phyloP scores from a whole-genome alignment of 2,797 vertebrate species.

The Takifugu ocellatus region DNA sequence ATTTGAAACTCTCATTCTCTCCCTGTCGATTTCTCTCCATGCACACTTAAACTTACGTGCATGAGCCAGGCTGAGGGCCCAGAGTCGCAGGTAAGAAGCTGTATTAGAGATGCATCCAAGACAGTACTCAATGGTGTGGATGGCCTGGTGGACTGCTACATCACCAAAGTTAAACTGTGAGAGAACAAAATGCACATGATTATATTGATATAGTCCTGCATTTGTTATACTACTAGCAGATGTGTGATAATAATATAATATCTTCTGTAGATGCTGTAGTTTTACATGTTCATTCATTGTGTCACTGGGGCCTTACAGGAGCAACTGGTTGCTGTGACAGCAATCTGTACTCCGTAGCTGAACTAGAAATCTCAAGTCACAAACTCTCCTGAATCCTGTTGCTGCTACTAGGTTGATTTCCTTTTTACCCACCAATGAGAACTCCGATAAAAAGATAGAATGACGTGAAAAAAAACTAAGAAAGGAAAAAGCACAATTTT shows the following conservation, averaged over 20 bases:
- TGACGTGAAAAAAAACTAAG: not conserved
- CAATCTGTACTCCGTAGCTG: too few species aligned
- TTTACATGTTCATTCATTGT: too few species aligned
- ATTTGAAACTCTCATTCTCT: not conserved
- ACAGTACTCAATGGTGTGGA: conserved; percentile 97
- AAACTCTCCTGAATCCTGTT: too few species aligned
- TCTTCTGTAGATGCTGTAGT: too few species aligned
- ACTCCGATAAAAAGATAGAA: not conserved
- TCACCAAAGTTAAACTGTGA: conserved; percentile 93
- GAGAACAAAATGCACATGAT: not conserved
- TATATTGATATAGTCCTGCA: not conserved
- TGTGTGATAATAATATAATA: too few species aligned
- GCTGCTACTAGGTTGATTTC: too few species aligned
- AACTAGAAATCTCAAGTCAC: too few species aligned
- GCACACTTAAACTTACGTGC: conserved; percentile 57
- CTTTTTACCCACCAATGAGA: too few species aligned
- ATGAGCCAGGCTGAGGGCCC: conserved; percentile 70
- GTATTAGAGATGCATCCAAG: conserved; percentile 87
- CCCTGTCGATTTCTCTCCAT: not conserved
- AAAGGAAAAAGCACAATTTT: not conserved
- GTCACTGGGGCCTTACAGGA: too few species aligned
- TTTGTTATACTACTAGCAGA: too few species aligned
- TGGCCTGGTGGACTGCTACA: conserved; percentile 91
- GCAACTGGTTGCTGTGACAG: too few species aligned
- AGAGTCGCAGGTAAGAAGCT: conserved; percentile 69